These are phyloP conservation scores for Caenorhabditis doughertyi DNA, from an alignment of 2,888 invertebrate species.

Conservation along the genomic window DNA sequence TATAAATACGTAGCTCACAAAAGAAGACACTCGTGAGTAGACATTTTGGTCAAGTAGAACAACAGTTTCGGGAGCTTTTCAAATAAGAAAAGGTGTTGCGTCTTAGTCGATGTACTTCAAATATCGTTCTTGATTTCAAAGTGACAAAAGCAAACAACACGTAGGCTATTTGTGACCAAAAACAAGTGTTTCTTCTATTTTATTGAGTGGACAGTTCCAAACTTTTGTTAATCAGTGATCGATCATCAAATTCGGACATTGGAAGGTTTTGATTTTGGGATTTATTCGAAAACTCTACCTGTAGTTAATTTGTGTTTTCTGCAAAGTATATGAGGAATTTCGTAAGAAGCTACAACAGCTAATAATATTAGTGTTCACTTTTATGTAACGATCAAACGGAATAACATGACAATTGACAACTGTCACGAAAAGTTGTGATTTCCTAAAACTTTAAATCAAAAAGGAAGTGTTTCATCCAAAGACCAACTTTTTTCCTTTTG, in stretches of 20 bases:
- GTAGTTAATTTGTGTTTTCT: too few species aligned
- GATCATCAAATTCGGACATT: not conserved
- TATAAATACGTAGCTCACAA: too few species aligned
- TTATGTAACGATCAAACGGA: too few species aligned
- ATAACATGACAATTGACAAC: too few species aligned
- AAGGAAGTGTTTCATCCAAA: constrained; percentile 12
- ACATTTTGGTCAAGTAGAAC: constrained; percentile 13
- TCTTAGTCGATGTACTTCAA: constrained; percentile 2
- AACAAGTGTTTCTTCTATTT: not conserved
- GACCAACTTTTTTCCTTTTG: constrained; percentile 21
- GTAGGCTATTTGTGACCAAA: not conserved
- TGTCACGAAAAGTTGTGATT: too few species aligned
- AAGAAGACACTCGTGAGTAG: constrained; percentile 30
- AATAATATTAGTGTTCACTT: too few species aligned
- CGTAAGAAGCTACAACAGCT: too few species aligned
- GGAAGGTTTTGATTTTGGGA: too few species aligned
- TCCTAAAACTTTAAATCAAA: not conserved
- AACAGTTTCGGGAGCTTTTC: constrained; percentile 29
- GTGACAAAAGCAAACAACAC: constrained; percentile 13
- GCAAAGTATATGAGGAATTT: too few species aligned
- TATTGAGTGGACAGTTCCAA: not conserved
- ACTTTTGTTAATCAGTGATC: not conserved
- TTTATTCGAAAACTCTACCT: too few species aligned
- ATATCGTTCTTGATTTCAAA: constrained; percentile 16
- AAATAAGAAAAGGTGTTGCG: constrained; percentile 34